These are phyloP conservation scores for Drosophila kuntzei DNA, from an alignment of 2,888 invertebrate genomes.

Conservation along the genomic window DNA sequence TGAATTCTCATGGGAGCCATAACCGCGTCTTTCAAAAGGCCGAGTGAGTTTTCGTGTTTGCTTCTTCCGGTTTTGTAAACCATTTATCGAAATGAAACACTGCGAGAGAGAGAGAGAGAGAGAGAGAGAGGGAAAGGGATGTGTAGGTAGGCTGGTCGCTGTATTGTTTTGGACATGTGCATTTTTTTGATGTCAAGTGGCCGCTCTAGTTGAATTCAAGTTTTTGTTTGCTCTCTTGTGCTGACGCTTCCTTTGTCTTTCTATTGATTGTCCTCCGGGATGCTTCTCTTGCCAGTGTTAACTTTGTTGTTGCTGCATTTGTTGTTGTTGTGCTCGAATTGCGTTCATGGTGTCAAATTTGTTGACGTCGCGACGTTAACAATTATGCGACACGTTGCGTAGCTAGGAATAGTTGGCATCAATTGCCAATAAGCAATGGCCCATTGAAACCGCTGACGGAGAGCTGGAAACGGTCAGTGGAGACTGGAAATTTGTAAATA, in stretches of 20 bases:
- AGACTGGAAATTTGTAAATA: neutral
- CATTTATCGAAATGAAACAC: neutral
- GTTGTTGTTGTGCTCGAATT: conserved; percentile 37
- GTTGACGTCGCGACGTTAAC: conserved; percentile 78
- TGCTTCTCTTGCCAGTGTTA: conserved; percentile 16
- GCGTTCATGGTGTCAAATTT: conserved; percentile 55
- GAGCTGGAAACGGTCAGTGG: neutral
- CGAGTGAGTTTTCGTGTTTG: conserved; percentile 32
- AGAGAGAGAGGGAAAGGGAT: conserved; percentile 7
- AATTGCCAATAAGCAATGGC: conserved; percentile 63
- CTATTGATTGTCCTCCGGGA: conserved; percentile 37
- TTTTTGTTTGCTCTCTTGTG: conserved; percentile 1
- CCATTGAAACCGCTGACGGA: conserved; percentile 18
- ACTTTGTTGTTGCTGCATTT: conserved; percentile 20
- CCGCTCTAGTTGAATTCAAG: conserved; percentile 38
- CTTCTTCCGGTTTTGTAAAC: conserved; percentile 41
- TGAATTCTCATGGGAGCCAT: conserved; percentile 52
- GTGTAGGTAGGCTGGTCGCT: conserved; percentile 48
- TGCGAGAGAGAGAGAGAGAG: neutral
- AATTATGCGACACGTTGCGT: conserved; percentile 76
- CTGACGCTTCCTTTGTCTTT: conserved; percentile 23
- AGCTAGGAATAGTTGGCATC: conserved; percentile 63
- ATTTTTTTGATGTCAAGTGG: conserved; percentile 64
- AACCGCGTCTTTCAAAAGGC: conserved; percentile 19
- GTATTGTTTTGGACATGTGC: conserved; percentile 76